These are phyloP conservation scores for Microcebus tavaratra DNA, from an alignment of 2,113 vertebrate genomes.

Conservation along the genomic window DNA sequence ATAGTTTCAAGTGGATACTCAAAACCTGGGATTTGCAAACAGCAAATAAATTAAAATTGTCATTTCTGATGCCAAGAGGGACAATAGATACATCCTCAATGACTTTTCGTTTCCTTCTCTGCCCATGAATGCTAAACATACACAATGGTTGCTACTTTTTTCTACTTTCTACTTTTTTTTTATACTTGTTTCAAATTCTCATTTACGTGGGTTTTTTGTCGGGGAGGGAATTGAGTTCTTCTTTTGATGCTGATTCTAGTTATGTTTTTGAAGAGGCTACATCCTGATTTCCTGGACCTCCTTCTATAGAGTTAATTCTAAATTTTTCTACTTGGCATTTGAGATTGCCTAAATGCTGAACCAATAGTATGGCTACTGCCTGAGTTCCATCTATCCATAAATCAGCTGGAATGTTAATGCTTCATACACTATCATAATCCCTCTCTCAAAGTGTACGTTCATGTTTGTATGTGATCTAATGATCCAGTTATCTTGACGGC, in stretches of 20 bases:
- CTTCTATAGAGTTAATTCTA: neutral
- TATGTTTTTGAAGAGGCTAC: neutral
- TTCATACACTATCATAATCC: neutral
- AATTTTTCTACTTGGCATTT: neutral
- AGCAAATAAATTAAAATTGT: constrained; percentile 37
- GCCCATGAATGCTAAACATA: neutral
- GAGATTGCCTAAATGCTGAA: neutral
- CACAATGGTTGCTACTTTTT: neutral
- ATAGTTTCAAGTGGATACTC: neutral
- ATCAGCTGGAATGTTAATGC: neutral
- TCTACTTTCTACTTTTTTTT: neutral
- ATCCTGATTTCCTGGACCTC: neutral
- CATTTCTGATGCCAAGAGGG: constrained; percentile 10
- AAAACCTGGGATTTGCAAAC: constrained; percentile 16
- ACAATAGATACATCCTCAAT: neutral
- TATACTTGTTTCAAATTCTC: neutral
- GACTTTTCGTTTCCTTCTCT: neutral
- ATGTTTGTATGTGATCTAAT: neutral
- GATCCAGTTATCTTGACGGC: neutral
- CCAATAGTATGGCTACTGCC: neutral
- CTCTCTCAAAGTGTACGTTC: neutral
- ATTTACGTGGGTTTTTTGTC: neutral
- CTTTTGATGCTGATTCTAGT: neutral
- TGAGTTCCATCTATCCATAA: neutral
- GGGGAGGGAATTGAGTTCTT: neutral